Percentiles rank a stretch among this genome's conserved stretches.
phyloP scores from a whole-genome alignment of 2,888 invertebrate genomes.

The Bellardia bayeri region DNA sequence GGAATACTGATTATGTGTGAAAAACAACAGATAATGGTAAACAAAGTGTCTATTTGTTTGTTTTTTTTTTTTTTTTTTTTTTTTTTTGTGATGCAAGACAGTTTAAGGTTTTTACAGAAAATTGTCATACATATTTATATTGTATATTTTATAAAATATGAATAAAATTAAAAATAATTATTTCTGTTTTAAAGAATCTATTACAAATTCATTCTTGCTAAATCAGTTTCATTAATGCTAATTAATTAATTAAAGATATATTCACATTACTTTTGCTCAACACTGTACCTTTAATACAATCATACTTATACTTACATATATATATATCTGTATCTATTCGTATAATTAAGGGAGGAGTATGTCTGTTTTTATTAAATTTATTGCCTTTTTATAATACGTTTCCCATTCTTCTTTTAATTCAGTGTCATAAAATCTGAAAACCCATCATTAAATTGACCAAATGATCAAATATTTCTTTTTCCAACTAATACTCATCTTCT shows the following conservation, averaged over 20 bases:
- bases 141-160: too few relatives aligned
- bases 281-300: slow-evolving; percentile 2
- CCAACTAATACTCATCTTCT: neutral
- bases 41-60: too few relatives aligned
- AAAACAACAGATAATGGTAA: too few relatives aligned
- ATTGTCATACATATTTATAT: too few relatives aligned
- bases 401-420: neutral
- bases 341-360: slow-evolving; percentile 42
- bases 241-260: neutral
- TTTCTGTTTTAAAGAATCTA: too few relatives aligned
- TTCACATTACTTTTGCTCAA: neutral
- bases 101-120: too few relatives aligned
- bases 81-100: too few relatives aligned
- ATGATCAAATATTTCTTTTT: slow-evolving; percentile 58
- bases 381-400: slow-evolving; percentile 14
- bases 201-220: too few relatives aligned
- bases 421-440: slow-evolving; percentile 57
- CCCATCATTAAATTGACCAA: slow-evolving; percentile 67
- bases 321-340: neutral
- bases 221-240: too few relatives aligned
- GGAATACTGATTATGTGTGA: too few relatives aligned
- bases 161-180: too few relatives aligned
- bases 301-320: neutral
- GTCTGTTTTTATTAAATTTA: slow-evolving; percentile 32
- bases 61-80: too few relatives aligned